Percentiles rank a stretch among this genome's conserved stretches.
Conservation (phyloP, 1,140 invertebrate species). For the Trichonephila inaurata region DNA sequence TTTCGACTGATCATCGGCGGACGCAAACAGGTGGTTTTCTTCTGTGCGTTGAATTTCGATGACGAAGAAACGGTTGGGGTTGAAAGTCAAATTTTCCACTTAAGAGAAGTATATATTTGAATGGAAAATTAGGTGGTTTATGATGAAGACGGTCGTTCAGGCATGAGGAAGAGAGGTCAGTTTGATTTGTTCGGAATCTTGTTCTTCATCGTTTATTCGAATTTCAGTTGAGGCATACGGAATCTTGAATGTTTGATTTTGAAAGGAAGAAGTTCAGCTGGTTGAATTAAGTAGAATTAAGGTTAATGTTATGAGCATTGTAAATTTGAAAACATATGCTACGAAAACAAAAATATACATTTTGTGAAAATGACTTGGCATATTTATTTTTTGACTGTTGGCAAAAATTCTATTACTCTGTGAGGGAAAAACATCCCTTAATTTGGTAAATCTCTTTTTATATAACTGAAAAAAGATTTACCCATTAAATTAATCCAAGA, state of each 20-base stretch:
- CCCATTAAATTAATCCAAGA: too few relatives aligned
- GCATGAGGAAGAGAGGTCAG: neutral
- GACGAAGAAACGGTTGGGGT: neutral
- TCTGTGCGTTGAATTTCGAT: conserved; percentile 11
- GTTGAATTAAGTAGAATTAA: too few relatives aligned
- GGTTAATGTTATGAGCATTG: too few relatives aligned
- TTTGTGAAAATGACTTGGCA: too few relatives aligned
- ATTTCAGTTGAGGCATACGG: neutral
- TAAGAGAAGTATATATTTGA: conserved; percentile 16
- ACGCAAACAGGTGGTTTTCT: conserved; percentile 61
- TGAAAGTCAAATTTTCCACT: conserved; percentile 41
- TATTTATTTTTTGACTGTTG: too few relatives aligned
- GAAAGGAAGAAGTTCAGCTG: too few relatives aligned
- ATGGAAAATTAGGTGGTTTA: conserved; percentile 29
- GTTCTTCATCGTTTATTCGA: neutral
- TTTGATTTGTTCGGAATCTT: neutral
- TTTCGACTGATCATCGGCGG: neutral
- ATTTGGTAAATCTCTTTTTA: too few relatives aligned
- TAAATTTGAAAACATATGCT: too few relatives aligned
- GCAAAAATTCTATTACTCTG: too few relatives aligned
- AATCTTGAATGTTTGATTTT: neutral
- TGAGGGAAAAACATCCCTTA: too few relatives aligned
- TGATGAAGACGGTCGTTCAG: neutral
- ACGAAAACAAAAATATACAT: too few relatives aligned
- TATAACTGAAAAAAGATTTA: too few relatives aligned